Percentiles rank a stretch among this genome's conserved stretches.
Evolutionary conservation across 2,113 vertebrate genomes (phyloP).

Genomic region (Bubo blakistoni): DNA sequence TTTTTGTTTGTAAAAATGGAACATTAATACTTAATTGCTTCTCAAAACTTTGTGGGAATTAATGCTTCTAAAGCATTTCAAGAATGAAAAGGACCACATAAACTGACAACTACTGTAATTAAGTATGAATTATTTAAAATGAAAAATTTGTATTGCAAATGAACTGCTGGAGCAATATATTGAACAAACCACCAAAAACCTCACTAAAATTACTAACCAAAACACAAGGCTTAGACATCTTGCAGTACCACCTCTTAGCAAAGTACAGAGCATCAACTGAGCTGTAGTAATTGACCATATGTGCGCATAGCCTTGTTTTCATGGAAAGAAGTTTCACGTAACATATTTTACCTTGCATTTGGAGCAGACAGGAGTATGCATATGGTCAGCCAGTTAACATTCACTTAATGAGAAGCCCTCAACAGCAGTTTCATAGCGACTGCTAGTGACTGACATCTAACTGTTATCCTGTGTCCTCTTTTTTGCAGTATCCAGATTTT

Average conservation of each 20-base stretch:
- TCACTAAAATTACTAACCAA: conserved; percentile 50
- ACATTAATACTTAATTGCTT: conserved; percentile 63
- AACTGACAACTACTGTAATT: conserved; percentile 63
- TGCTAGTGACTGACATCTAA: neutral
- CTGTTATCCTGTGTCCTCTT: neutral
- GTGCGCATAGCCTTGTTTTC: neutral
- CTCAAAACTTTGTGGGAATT: conserved; percentile 64
- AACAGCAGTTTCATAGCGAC: neutral
- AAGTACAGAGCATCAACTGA: neutral
- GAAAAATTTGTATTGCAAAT: conserved; percentile 67
- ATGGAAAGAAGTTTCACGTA: neutral
- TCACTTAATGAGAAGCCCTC: neutral
- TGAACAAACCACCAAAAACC: conserved; percentile 53
- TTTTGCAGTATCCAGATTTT: neutral
- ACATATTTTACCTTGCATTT: neutral
- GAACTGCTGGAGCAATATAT: conserved; percentile 48
- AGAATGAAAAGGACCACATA: conserved; percentile 66
- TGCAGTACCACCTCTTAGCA: conserved; percentile 17
- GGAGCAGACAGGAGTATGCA: neutral
- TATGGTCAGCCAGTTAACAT: neutral
- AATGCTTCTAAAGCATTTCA: conserved; percentile 64
- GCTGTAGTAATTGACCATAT: neutral
- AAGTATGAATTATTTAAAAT: conserved; percentile 63
- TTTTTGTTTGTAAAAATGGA: conserved; percentile 59
- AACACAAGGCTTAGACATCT: conserved; percentile 39